Percentiles rank a stretch among this genome's conserved stretches.
phyloP scores from a whole-genome alignment of 2,113 vertebrate species.

The Prinia subflava region DNA sequence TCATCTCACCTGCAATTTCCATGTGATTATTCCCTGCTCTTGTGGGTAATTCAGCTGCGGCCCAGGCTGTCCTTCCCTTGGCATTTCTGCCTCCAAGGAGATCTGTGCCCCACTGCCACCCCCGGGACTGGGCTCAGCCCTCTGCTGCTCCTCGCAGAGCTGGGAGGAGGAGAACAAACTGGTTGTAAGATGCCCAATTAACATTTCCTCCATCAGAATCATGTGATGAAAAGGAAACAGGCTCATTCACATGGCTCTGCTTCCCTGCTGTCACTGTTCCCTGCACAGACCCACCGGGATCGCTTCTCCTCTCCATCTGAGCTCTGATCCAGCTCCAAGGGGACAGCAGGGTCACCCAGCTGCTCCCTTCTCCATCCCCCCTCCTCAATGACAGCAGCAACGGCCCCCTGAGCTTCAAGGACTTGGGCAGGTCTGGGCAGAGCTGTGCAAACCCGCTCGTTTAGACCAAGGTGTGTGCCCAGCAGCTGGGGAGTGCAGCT shows the following conservation, averaged over 20 bases:
- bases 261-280: fast-evolving
- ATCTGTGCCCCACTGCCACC: fast-evolving
- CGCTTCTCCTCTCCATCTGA: fast-evolving
- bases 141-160: background rate
- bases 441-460: background rate
- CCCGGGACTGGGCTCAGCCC: background rate
- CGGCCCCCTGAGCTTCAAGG: constrained; percentile 29
- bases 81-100: background rate
- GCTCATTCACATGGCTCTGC: background rate
- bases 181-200: constrained; percentile 24
- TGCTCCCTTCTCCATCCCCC: background rate
- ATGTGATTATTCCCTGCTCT: background rate
- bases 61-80: background rate
- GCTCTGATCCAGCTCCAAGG: background rate
- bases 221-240: background rate
- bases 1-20: background rate
- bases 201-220: background rate
- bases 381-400: background rate
- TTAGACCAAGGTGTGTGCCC: background rate
- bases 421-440: constrained; percentile 33
- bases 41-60: background rate
- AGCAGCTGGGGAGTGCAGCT: background rate
- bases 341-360: fast-evolving
- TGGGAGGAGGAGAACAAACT: background rate
- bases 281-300: fast-evolving